Conservation (phyloP, 2,888 invertebrate genomes). For the Ormyrus nitidulus region DNA sequence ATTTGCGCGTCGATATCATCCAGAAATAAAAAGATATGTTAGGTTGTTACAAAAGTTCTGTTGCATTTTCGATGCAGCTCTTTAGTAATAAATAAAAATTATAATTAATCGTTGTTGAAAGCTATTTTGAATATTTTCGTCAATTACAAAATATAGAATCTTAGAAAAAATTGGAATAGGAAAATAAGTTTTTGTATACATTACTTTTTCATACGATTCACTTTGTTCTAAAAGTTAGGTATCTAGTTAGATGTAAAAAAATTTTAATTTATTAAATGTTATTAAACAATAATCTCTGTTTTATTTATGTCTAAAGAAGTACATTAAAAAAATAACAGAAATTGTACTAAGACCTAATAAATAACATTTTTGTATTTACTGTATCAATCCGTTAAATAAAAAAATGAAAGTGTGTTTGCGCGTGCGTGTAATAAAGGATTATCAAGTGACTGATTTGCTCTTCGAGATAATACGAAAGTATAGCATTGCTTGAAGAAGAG, state of each 20-base stretch:
- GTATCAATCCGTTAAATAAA: conserved; percentile 53
- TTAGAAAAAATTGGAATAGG: no score
- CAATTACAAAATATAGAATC: conserved; percentile 2
- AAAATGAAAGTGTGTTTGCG: conserved; percentile 34
- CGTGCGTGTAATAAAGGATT: conserved; percentile 29
- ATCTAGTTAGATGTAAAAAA: not conserved
- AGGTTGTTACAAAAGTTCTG: conserved; percentile 50
- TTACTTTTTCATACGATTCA: no score
- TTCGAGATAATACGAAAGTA: conserved; percentile 29
- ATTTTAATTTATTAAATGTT: conserved; percentile 14
- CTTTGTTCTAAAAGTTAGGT: no score
- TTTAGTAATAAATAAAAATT: conserved; percentile 34
- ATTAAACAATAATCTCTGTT: not conserved
- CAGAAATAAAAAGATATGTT: conserved; percentile 30
- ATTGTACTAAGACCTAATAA: conserved; percentile 51
- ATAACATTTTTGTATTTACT: conserved; percentile 65
- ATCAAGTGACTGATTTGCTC: conserved; percentile 19
- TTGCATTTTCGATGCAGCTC: conserved; percentile 45
- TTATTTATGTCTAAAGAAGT: conserved; percentile 33
- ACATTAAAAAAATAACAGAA: conserved; percentile 42
- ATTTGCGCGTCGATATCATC: conserved; percentile 46
- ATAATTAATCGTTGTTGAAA: conserved; percentile 15
- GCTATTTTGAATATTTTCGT: conserved; percentile 12
- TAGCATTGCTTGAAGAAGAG: conserved; percentile 24
- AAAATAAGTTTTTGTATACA: no score